Base-by-base conservation (phyloP, 1,140 invertebrate genomes). In the Melipona quadrifasciata region DNA sequence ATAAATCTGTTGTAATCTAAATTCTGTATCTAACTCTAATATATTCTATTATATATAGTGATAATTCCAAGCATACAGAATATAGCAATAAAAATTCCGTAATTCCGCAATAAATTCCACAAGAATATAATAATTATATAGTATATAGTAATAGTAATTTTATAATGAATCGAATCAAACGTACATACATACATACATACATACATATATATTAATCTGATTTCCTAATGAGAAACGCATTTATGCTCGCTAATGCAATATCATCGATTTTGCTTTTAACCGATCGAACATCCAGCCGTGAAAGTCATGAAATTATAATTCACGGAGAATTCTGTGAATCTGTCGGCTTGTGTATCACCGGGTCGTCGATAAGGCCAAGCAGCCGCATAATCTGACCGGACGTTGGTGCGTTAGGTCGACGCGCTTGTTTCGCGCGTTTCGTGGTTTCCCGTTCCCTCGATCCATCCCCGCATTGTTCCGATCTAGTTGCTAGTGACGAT, bases 291-390 rank as follows among this genome's bases (percentile, higher is more conserved):
- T 39, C 24, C 24, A 68, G 65, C 80, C 75, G 58, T 87, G 64
- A 79, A 85, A 81, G 70, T 82, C 80, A 84, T 89, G 80, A 90
- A 90, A 90, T 90, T 90, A 84, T 90, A 88, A 89, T 90, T 85
- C 78, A 88, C 68, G 53, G 53, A 47, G 31, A 67, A 57, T 87
- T n/a, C 74, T 58, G 83, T 55, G 73, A 75, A 61, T 68, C 74
- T 68, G 74, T 80, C 85, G 39, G 39, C 17, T 64, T 47, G 75
- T 89, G 68, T 51, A 70, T 87, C 57, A 79, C 8, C 47, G 47
- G 24, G 74, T 58, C 73, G 76, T 89, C 88, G 77, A 77, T 82
- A 53, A n/a, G 55, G 3, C 34, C 57, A 86, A 84, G 74, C 80
- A 82, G 74, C 81, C 73, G 81, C 78, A 81, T 75, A 84, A 89